Evolutionary conservation across 35 echinoderm and acorn worm species (phyloP).

Genomic region (Anneissia japonica): DNA sequence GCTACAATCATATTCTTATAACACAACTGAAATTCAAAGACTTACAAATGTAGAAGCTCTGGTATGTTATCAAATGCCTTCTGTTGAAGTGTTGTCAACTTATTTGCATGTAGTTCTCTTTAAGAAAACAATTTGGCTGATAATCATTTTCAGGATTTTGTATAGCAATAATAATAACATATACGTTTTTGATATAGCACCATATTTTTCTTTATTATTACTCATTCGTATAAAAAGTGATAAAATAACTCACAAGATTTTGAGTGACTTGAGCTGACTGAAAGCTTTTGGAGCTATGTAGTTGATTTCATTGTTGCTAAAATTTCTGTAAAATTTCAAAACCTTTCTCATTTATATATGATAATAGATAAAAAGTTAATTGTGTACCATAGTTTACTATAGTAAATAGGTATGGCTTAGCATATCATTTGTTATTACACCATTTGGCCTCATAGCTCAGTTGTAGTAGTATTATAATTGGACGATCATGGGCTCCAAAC

Average conservation of each 20-base stretch:
- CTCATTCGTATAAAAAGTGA: background rate
- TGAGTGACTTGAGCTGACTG: slow-evolving; percentile 36
- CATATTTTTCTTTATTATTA: background rate
- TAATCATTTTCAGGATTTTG: background rate
- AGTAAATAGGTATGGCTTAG: too few species aligned
- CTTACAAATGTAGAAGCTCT: slow-evolving; percentile 77
- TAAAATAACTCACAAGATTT: slow-evolving; percentile 63
- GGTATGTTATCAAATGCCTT: slow-evolving; percentile 50
- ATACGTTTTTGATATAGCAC: background rate
- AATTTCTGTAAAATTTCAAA: slow-evolving; percentile 52
- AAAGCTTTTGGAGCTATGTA: slow-evolving; percentile 64
- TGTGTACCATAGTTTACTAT: too few species aligned
- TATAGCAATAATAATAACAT: background rate
- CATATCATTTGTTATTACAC: too few species aligned
- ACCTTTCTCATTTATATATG: too few species aligned
- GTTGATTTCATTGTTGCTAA: slow-evolving; percentile 71
- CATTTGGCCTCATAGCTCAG: too few species aligned
- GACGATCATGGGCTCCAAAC: too few species aligned
- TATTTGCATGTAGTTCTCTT: slow-evolving; percentile 72
- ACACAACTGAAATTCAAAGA: background rate
- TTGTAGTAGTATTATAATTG: too few species aligned
- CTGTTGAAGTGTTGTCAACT: slow-evolving; percentile 17
- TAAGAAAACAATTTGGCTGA: too few species aligned
- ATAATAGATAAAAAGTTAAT: too few species aligned
- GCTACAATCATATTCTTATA: background rate